Evolutionary conservation across 2,113 vertebrate genomes (phyloP), one percentile per base, ranked within the genome.

Genomic region (Menura novaehollandiae): DNA sequence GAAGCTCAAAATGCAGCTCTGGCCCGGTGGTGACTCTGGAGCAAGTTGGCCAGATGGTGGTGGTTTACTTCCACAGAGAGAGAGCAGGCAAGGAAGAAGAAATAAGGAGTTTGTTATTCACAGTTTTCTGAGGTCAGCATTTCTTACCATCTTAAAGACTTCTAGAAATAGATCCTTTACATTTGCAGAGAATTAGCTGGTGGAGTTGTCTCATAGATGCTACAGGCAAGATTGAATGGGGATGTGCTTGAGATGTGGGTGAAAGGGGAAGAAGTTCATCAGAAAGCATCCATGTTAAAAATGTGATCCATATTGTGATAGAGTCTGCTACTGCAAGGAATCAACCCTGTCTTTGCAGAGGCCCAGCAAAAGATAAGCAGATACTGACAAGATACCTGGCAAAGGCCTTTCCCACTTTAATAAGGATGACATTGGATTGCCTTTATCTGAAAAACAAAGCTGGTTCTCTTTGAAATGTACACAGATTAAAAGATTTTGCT

Each of bases 131-230:
- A 93, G 83, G 66, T 91, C 88, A 92, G 73, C 89, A 69, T 92
- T 92, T 93, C 68, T 95, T 80, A 37, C 49, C 56, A 53, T 86
- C 66, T 75, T 94, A 55, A 94, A 92, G 66, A 56, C 16, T 30
- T 85, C 69, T 88, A 77, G 91, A 95, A 95, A 94, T 69, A 90
- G 52, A 60, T 44, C 47, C 49, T 92, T 91, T 83, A 49, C 47
- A 30, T 95, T 89, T 77, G 46, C 51, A 39, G 62, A 64, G 78
- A 73, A 81, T 35, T 85, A 83, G 66, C 75, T 91, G 33, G n/a
- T 87, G 49, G 28, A 46, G 47, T 43, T 87, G 46, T 84, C 66
- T 88, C 1, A 0, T 73, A 37, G 32, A 37, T 95, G 69, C 60
- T 71, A 51, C 21, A 52, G 22, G 58, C 74, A 81, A 73, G 62